Base-by-base conservation (phyloP, 2,888 invertebrate species). In the Lamproptera curius region DNA sequence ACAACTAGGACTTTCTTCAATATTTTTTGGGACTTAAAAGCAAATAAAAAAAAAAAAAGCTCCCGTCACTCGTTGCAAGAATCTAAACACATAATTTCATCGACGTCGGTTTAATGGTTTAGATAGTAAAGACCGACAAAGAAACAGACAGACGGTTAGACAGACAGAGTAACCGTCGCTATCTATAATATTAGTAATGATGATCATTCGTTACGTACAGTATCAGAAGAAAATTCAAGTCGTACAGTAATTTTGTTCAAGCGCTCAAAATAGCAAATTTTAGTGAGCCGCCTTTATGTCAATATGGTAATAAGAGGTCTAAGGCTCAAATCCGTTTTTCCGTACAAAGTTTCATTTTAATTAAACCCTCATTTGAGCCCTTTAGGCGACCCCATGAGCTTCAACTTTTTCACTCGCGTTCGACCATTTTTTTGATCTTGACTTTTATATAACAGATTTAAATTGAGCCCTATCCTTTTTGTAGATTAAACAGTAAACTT, bases 231-330 rank as follows among this genome's bases (percentile, higher is more conserved):
- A 31, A 31, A 31, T 13, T 17, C 1, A 31, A 2, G 9, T 28
- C 26, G 16, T 26, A n/a, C 10, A 9, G 16, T 17, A 38, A 28
- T 33, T 45, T 16, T 45, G 38, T 38, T 38, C 16, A 5, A 11
- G 41, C 57, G 64, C 70, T 71, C 69, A 70, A 73, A 70, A 40
- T 69, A 52, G 60, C 57, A 63, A 60, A 65, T 63, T 70, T 66
- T 71, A 72, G 73, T 70, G 72, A 71, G 66, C 58, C n/a, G n/a
- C n/a, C 56, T 56, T 35, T 39, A 35, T 34, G 41, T 36, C 41
- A 48, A 52, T 51, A 50, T 44, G 28, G 39, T 40, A 46, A 46
- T 46, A 46, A 46, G 40, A 23, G 35, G 40, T 46, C 35, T 40
- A 46, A 35, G 39, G 40, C 26, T 46, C 35, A 40, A 46, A 46